phyloP scores from a whole-genome alignment of 2,113 vertebrate genomes.

The Corapipo altera region DNA sequence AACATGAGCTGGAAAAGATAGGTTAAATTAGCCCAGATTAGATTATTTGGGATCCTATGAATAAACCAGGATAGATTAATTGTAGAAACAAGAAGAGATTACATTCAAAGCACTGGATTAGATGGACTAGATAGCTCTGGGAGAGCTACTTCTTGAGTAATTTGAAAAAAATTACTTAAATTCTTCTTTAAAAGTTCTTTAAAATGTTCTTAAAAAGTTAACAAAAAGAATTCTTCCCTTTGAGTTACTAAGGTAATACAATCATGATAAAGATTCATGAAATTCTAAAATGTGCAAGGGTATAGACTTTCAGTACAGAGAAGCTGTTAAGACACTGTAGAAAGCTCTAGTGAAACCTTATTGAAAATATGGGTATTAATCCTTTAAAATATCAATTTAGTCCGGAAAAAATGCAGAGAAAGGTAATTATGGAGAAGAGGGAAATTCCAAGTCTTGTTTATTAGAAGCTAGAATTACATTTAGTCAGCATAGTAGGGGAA shows the following conservation, averaged over 20 bases:
- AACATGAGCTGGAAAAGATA: not conserved
- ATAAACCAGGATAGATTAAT: not conserved
- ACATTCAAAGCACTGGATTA: not conserved
- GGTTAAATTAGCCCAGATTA: not conserved
- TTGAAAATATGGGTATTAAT: not conserved
- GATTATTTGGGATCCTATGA: not conserved
- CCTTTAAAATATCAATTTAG: not conserved
- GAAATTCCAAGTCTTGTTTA: not conserved
- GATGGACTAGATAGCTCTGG: not conserved
- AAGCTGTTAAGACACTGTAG: not conserved
- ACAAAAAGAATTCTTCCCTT: not conserved
- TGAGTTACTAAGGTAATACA: not conserved
- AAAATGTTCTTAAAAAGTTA: not conserved
- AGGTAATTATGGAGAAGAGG: not conserved
- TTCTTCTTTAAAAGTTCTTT: no score
- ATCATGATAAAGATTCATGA: not conserved
- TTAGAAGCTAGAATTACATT: not conserved
- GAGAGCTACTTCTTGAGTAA: not conserved
- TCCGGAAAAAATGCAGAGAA: not conserved
- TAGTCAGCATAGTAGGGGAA: not conserved
- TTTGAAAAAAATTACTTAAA: no score
- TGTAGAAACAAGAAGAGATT: not conserved
- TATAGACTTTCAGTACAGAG: not conserved
- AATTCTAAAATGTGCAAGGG: not conserved
- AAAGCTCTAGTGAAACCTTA: not conserved